phyloP scores from a whole-genome alignment of 2,888 invertebrate genomes.

The Metellina segmentata region DNA sequence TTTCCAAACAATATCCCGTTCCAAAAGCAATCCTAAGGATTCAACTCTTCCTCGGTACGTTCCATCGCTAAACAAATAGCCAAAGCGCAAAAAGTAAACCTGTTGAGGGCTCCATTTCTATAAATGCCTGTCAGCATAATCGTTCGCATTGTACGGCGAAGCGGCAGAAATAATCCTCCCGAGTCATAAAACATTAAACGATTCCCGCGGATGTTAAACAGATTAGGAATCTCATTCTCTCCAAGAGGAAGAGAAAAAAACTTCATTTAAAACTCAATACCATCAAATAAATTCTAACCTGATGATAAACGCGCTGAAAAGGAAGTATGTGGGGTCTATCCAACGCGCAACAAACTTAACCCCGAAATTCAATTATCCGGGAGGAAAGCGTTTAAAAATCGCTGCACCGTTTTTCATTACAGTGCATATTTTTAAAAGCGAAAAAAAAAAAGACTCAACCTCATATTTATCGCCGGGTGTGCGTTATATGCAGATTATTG shows the following conservation, averaged over 20 bases:
- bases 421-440: slow-evolving; percentile 29
- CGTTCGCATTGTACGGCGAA: too few species aligned
- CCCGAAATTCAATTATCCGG: slow-evolving; percentile 67
- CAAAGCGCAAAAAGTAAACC: too few species aligned
- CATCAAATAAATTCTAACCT: slow-evolving; percentile 47
- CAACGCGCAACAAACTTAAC: slow-evolving; percentile 54
- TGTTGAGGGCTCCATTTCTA: too few species aligned
- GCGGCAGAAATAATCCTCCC: neutral
- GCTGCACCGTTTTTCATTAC: slow-evolving; percentile 61
- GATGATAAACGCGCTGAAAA: slow-evolving; percentile 57
- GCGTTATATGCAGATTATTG: slow-evolving; percentile 57
- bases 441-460: slow-evolving; percentile 33
- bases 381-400: slow-evolving; percentile 57
- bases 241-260: neutral
- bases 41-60: too few species aligned
- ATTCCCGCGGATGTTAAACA: neutral
- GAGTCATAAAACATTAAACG: slow-evolving; percentile 1
- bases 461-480: slow-evolving; percentile 50
- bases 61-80: too few species aligned
- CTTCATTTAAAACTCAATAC: slow-evolving; percentile 38
- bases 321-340: slow-evolving; percentile 54
- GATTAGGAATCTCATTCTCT: neutral
- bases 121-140: too few species aligned
- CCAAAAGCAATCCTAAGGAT: too few species aligned
- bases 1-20: too few species aligned